These are phyloP conservation scores for Hycleus cichorii DNA, from an alignment of 1,140 invertebrate species.

Conservation along the genomic window DNA sequence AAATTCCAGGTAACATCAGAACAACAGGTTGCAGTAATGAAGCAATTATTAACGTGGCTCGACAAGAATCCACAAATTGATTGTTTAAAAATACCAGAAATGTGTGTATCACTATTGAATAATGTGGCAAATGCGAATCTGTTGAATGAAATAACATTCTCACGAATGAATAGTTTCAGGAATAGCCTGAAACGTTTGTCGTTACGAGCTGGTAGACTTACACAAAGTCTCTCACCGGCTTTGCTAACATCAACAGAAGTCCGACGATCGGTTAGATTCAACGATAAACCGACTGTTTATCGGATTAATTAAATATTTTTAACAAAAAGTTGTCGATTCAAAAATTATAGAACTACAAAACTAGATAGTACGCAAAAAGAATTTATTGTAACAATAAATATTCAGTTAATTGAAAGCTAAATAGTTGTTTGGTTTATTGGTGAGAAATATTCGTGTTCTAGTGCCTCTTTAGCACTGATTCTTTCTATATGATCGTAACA, in stretches of 20 bases:
- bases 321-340: no score
- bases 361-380: no score
- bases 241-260: background rate
- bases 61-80: slow-evolving; percentile 25
- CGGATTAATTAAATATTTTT: slow-evolving; percentile 6
- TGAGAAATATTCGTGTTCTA: slow-evolving; percentile 95
- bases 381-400: no score
- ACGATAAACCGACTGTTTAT: slow-evolving; percentile 21
- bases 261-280: slow-evolving; percentile 23
- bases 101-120: slow-evolving; percentile 21
- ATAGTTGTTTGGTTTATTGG: background rate
- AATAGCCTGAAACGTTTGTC: slow-evolving; percentile 29
- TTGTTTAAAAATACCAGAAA: slow-evolving; percentile 27
- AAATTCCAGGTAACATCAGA: slow-evolving; percentile 26
- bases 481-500: slow-evolving; percentile 98
- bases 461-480: slow-evolving; percentile 95
- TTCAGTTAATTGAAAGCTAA: no score
- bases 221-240: background rate
- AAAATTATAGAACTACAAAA: no score
- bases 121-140: slow-evolving; percentile 20
- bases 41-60: slow-evolving; percentile 25
- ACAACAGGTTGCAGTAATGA: slow-evolving; percentile 27
- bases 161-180: slow-evolving; percentile 28
- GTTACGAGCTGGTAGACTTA: slow-evolving; percentile 9
- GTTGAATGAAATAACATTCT: slow-evolving; percentile 21